A percentile compares a stretch with the other conserved stretches of the same genome.
phyloP scores from a whole-genome alignment of 2,113 vertebrate species.

The Onychostruthus taczanowskii region DNA sequence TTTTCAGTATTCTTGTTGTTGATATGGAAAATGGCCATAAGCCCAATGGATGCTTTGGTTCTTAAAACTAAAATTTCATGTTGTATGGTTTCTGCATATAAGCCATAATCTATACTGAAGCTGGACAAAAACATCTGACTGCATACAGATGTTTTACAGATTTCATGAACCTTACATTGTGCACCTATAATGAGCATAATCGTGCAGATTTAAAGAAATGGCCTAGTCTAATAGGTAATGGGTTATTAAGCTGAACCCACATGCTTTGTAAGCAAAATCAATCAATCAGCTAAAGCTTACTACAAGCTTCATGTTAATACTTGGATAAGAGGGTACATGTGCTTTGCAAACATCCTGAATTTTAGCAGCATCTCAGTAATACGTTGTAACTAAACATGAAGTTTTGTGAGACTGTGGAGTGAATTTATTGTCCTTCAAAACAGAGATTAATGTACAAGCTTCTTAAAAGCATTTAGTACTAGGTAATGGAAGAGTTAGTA shows the following conservation, averaged over 20 bases:
- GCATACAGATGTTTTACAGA: accelerated
- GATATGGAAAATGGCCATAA: neutral
- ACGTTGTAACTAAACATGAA: neutral
- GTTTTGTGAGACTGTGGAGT: neutral
- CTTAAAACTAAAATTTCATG: neutral
- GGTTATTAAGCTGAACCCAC: neutral
- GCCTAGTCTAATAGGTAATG: neutral
- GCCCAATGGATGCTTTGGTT: accelerated
- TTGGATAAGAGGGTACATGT: neutral
- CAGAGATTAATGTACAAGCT: neutral
- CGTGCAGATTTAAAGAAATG: neutral
- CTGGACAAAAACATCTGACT: neutral
- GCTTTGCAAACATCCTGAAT: neutral
- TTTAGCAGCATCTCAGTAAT: neutral
- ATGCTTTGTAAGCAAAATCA: neutral
- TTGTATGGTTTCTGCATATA: neutral
- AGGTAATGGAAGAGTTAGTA: neutral
- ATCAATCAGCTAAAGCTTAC: neutral
- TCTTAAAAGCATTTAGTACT: neutral
- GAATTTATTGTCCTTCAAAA: neutral
- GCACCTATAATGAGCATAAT: neutral
- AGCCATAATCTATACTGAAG: neutral
- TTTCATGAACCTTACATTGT: neutral
- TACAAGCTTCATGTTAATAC: neutral
- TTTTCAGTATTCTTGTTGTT: neutral